phyloP scores from a whole-genome alignment of 2,113 vertebrate genomes.

The Charadrius vociferus region DNA sequence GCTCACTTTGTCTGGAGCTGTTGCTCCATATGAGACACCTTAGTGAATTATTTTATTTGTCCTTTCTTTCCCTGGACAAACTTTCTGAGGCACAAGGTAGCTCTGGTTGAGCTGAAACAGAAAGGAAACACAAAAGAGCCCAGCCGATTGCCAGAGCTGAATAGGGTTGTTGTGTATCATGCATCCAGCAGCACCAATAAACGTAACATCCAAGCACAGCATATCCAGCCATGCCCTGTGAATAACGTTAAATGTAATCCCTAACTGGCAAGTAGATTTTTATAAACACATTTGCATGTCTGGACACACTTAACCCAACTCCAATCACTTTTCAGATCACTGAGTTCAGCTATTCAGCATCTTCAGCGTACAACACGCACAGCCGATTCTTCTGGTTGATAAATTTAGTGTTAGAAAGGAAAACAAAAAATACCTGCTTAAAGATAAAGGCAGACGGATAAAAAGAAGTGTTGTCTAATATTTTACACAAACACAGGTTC shows the following conservation, averaged over 20 bases:
- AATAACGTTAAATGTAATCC: background rate
- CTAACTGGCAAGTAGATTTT: background rate
- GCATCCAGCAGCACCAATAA: background rate
- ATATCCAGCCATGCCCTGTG: background rate
- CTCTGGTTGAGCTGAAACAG: background rate
- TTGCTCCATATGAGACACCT: background rate
- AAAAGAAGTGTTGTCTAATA: background rate
- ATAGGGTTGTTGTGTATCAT: accelerated
- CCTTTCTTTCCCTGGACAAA: background rate
- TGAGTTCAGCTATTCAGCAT: background rate
- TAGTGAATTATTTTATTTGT: background rate
- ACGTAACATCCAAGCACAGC: background rate
- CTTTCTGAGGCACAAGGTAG: background rate
- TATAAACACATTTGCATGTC: background rate
- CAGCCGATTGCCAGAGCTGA: background rate
- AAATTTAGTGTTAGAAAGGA: background rate
- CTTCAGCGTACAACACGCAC: background rate
- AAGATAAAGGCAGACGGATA: background rate
- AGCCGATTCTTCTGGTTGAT: background rate
- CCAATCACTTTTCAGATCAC: background rate
- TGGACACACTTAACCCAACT: background rate
- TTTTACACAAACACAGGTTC: background rate
- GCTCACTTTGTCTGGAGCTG: background rate
- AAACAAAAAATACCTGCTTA: background rate
- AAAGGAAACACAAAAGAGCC: background rate